Evolutionary conservation across 2,888 invertebrate genomes (phyloP), one percentile per base, ranked within the genome.

Genomic region (Gari tellinella): DNA sequence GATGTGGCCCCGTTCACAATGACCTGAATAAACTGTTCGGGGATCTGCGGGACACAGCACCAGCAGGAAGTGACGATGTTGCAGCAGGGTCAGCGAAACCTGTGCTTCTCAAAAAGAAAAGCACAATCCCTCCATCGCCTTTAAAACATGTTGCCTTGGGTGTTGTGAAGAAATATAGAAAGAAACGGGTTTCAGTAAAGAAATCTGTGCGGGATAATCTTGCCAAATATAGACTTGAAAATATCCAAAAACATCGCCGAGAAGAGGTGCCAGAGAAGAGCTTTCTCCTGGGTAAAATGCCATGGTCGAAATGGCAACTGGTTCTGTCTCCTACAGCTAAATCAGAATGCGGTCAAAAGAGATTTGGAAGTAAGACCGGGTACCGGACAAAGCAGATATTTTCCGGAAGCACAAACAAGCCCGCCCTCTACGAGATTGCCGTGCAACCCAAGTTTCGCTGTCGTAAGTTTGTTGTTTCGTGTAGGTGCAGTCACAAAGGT

Each of bases 1-100:
- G n/a, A 40, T 14, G 70, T 37, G 80, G 64, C 1, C 69, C 70
- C 15, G 55, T 87, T 14, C 65, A 80, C 55, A 78, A 80, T 51
- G 86, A 87, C 38, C 52, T 87, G 31, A 74, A 84, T 31, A 73
- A 66, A 0, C 41, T 86, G 45, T 86, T 87, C 56, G 77, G 79
- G 1, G 63, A 70, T 26, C 60, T 86, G 10, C 57, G 80, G 52
- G 77, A 73, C 10, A n/a, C n/a, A n/a, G 40, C 8, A 40, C 8
- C 8, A 40, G 40, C 14, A 8, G 10, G 40, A 8, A 14, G 14
- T 14, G 8, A 12, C 40, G 14, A 40, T 8, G 40, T 40, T 14
- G 10, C 40, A 40, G 8, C 14, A 14, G 14, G 8, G 14, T 8
- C 8, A 40, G 14, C 8, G 40, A 40, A 40, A 40, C 40, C 40